Percentiles rank a stretch among this genome's conserved stretches.
Evolutionary conservation across 2,797 vertebrate species (phyloP).

Genomic region (Acipenser transmontanus): DNA sequence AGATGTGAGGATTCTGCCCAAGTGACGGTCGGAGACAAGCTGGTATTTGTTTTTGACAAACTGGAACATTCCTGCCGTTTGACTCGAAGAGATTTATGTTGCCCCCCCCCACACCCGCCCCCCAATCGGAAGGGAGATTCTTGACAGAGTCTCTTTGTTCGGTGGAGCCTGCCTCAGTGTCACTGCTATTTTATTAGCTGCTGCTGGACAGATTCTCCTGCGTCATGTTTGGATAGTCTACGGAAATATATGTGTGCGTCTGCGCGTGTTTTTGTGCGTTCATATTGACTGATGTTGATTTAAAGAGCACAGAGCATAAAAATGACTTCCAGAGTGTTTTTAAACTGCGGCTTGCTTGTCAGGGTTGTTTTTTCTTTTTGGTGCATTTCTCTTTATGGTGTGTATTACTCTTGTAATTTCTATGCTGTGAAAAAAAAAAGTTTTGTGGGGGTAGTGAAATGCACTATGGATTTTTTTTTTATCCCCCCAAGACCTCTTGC

Average conservation of each 20-base stretch:
- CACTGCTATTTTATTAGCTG: slow-evolving; percentile 46
- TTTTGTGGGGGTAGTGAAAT: no score
- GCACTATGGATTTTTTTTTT: no score
- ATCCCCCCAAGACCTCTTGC: no score
- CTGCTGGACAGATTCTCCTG: slow-evolving; percentile 33
- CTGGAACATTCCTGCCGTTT: slow-evolving; percentile 49
- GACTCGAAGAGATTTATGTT: slow-evolving; percentile 44
- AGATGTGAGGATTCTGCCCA: slow-evolving; percentile 41
- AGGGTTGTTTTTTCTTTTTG: background rate
- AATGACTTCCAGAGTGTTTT: background rate
- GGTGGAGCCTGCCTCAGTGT: slow-evolving; percentile 29
- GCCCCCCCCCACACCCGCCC: slow-evolving; percentile 18
- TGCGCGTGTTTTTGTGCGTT: no score
- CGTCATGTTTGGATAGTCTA: slow-evolving; percentile 31
- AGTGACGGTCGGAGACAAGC: slow-evolving; percentile 43
- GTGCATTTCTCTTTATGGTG: no score
- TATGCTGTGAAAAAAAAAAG: no score
- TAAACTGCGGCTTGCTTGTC: background rate
- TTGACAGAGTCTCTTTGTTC: slow-evolving; percentile 49
- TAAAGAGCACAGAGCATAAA: slow-evolving; percentile 24
- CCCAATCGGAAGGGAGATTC: slow-evolving; percentile 25
- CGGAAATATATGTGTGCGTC: slow-evolving; percentile 23
- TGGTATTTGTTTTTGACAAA: slow-evolving; percentile 54
- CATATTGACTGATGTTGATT: slow-evolving; percentile 36
- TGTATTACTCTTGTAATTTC: no score